Conservation (phyloP, 2,797 vertebrate genomes). For the Peromyscus aztecus region DNA sequence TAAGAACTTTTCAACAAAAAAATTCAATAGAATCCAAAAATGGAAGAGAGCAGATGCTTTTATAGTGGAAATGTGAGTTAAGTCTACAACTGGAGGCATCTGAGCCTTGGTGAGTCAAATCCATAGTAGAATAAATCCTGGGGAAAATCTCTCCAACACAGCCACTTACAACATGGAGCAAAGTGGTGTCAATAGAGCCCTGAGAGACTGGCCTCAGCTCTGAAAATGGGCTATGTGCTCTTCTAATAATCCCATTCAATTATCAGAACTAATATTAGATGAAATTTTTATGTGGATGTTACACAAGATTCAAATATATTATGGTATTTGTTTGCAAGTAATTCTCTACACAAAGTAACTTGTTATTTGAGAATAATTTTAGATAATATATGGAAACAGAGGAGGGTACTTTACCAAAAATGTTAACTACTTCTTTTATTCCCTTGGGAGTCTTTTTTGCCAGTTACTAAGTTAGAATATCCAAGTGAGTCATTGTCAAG, state of each 20-base stretch:
- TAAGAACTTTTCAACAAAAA: background rate
- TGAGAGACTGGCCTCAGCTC: background rate
- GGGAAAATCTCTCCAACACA: background rate
- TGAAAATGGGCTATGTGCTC: background rate
- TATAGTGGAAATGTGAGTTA: background rate
- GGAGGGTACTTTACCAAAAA: background rate
- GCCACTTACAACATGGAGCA: background rate
- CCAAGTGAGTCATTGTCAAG: background rate
- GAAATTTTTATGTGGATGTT: background rate
- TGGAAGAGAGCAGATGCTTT: background rate
- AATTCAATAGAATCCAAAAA: background rate
- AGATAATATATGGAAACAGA: background rate
- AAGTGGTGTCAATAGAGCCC: background rate
- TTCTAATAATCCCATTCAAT: background rate
- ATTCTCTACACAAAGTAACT: background rate
- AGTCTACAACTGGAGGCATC: background rate
- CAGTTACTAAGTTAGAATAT: background rate
- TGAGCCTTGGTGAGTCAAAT: background rate
- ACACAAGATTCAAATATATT: background rate
- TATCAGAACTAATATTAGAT: background rate
- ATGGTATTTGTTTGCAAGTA: slow-evolving; percentile 26
- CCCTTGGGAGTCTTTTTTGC: background rate
- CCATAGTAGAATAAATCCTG: slow-evolving; percentile 20
- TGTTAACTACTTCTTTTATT: slow-evolving; percentile 39
- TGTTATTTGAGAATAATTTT: slow-evolving; percentile 18